These are phyloP conservation scores for Panurus biarmicus DNA, from an alignment of 2,113 vertebrate species.

Conservation along the genomic window DNA sequence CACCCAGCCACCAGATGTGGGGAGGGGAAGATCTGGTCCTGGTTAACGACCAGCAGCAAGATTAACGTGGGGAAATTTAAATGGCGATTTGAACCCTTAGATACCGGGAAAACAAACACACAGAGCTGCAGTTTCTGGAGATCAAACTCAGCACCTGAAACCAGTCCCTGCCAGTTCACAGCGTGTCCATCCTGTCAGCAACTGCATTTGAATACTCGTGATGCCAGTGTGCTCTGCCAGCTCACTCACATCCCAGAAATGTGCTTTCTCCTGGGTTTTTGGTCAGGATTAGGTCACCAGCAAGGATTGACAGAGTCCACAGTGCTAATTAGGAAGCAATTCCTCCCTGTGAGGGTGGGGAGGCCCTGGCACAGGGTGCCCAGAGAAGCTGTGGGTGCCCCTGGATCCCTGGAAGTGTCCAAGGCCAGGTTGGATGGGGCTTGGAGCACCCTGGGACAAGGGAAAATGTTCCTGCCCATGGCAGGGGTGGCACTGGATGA, in stretches of 20 bases:
- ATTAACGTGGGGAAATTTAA: background rate
- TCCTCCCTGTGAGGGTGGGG: background rate
- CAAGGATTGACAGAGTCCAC: background rate
- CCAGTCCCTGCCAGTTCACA: background rate
- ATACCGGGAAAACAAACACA: background rate
- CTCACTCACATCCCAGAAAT: background rate
- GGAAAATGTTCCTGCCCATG: background rate
- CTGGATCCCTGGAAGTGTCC: background rate
- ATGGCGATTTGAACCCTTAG: background rate
- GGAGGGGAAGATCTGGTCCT: background rate
- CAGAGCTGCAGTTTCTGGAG: background rate
- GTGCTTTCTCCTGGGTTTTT: background rate
- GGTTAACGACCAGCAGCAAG: background rate
- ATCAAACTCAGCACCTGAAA: background rate
- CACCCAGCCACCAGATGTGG: background rate
- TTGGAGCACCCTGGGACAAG: rapidly evolving
- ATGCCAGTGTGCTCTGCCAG: background rate
- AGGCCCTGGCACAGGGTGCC: background rate
- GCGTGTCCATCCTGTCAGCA: background rate
- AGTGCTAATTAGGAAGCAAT: background rate
- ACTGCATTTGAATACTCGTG: background rate
- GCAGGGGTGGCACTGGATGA: background rate
- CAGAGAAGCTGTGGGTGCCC: background rate
- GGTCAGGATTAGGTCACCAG: background rate
- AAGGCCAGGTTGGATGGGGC: rapidly evolving